Evolutionary conservation across 2,113 vertebrate genomes (phyloP), one percentile per base, ranked within the genome.

Genomic region (Natator depressus): DNA sequence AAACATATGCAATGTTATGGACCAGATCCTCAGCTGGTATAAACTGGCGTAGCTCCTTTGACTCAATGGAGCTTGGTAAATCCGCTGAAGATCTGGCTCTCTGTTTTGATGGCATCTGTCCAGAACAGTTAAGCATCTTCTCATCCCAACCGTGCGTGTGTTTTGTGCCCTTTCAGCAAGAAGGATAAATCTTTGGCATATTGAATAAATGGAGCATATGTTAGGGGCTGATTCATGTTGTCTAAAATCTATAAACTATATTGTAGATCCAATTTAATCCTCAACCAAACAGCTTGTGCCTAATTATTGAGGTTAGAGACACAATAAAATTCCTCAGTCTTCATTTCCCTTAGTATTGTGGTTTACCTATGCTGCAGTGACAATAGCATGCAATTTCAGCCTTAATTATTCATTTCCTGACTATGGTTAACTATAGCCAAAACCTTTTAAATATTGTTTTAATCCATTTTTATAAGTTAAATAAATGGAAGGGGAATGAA

Each of bases 401-500:
- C 91, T 92, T 90, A 84, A 76, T 91, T 80, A 90, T 65, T 49
- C 20, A 1, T 1, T 93, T 83, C 11, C 59, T 5, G 2, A 72
- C 16, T 54, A 79, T 35, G 82, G 42, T 50, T 89, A 75, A 55
- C 47, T 88, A 8, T 1, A 7, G 82, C 84, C 55, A 53, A 10
- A 14, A 79, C 97, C 31, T 17, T 90, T 17, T 22, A 51, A 31
- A 87, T 82, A 16, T 72, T 24, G 79, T 59, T 8, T 65, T 80
- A 87, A 3, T 38, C 8, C 20, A 8, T 8, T 50, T 42, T 55
- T 17, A 8, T 47, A 53, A 5, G 9, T 86, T 22, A 93, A 87
- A 84, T 93, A 94, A 81, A 93, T 89, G 78, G 59, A 54, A 84
- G 88, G n/a, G 54, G 54, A 78, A 94, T 82, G 51, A 95, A 81